A percentile compares a stretch with the other conserved stretches of the same genome.
phyloP scores from a whole-genome alignment of 2,113 vertebrate genomes.

The Sander vitreus region DNA sequence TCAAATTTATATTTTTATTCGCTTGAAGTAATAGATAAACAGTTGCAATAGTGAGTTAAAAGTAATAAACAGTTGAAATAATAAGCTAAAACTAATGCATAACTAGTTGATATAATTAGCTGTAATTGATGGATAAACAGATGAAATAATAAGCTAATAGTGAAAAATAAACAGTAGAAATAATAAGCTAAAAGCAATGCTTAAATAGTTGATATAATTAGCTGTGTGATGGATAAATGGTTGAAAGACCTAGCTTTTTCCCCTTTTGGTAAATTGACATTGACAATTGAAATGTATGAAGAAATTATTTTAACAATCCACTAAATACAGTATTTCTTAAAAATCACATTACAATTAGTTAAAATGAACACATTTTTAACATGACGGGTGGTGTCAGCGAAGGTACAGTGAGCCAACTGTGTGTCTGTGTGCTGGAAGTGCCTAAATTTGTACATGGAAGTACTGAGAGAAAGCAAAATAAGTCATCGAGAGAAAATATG shows the following conservation, averaged over 20 bases:
- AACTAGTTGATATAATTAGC: not conserved
- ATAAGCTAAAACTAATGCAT: not conserved
- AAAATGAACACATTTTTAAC: not conserved
- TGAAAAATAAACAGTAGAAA: not conserved
- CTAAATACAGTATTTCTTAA: not conserved
- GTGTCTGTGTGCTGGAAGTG: not conserved
- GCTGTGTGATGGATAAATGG: not conserved
- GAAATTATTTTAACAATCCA: not conserved
- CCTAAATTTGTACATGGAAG: conserved; percentile 27
- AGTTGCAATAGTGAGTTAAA: not conserved
- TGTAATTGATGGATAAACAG: not conserved
- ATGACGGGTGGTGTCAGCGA: not conserved
- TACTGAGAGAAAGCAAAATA: not conserved
- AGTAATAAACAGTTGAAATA: not conserved
- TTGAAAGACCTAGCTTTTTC: not conserved
- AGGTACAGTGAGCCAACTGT: conserved; percentile 5
- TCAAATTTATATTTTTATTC: too few relatives aligned
- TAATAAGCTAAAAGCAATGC: not conserved
- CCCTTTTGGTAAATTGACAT: not conserved
- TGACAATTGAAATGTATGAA: not conserved
- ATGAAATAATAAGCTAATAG: not conserved
- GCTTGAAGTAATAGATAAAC: not conserved
- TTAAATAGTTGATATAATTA: not conserved
- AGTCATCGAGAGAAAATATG: not conserved
- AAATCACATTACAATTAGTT: not conserved